Evolutionary conservation across 1,140 invertebrate species (phyloP), one percentile per base, ranked within the genome.

Genomic region (Cardiocondyla obscurior): DNA sequence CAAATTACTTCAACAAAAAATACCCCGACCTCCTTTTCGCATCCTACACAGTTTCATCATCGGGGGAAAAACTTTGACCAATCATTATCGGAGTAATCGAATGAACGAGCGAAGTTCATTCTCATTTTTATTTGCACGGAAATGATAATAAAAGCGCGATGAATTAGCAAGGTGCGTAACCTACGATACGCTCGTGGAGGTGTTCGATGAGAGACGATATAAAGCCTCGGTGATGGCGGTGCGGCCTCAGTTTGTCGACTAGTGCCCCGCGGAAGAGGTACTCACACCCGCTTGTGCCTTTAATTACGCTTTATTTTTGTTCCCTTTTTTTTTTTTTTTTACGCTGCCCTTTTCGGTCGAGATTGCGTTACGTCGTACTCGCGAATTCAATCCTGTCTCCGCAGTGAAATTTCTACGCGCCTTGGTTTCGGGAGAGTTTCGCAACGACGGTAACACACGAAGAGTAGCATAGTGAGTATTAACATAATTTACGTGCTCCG

Each of bases 161-260:
- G 10, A 22, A 33, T 67, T n/a, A 10, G 14, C 16, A 44, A 58
- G 4, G 16, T 30, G 36, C 12, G 46, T 67, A 79, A 79, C 16
- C 33, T 79, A 77, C 44, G 33, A 77, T 33, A 76, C 10, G 62
- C 33, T 44, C 8, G 25, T 7, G 19, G 44, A 84, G 55, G 64
- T 86, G 82, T 82, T 65, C 16, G 57, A 46, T 36, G 62, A 88
- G 83, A 72, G 69, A 62, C 49, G 79, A 88, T 88, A 88, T 88
- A 88, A 88, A 85, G 72, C 82, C 55, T 51, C 39, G 74, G 74
- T 85, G 42, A 84, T 77, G 10, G 58, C 73, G 7, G 6, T 25
- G 64, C 55, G 57, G 46, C 57, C 42, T 88, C 84, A 88, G 87
- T 88, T 83, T 85, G 74, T 51, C 64, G 60, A 60, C 46, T 69